These are phyloP conservation scores for Macquaria australasica DNA, from an alignment of 2,113 vertebrate species.

Conservation along the genomic window DNA sequence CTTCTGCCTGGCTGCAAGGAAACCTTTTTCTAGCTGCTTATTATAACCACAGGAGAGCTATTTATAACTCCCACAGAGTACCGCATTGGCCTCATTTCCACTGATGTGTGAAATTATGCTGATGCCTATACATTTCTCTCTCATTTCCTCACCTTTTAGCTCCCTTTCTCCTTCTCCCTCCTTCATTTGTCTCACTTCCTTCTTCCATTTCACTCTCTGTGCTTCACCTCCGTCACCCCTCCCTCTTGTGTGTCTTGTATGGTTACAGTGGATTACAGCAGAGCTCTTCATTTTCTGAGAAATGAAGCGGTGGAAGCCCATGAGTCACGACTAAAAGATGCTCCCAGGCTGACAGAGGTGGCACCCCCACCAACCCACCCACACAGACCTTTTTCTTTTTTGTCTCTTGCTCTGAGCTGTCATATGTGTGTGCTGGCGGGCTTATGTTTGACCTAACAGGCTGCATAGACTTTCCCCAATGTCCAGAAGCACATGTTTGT, in stretches of 20 bases:
- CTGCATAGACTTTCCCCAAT: conserved; percentile 24
- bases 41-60: conserved; percentile 62
- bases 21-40: conserved; percentile 33
- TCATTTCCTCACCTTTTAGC: conserved; percentile 62
- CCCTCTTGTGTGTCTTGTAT: background rate
- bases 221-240: background rate
- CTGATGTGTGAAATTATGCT: conserved; percentile 73
- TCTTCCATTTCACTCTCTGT: background rate
- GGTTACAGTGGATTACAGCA: conserved; percentile 45
- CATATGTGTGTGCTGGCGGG: conserved; percentile 16
- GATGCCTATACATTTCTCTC: conserved; percentile 65
- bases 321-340: conserved; percentile 64
- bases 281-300: conserved; percentile 40
- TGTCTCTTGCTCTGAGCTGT: background rate
- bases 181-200: conserved; percentile 26
- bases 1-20: conserved; percentile 17
- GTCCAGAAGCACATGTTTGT: conserved; percentile 11
- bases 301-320: conserved; percentile 65
- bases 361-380: conserved; percentile 12
- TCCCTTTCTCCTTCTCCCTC: background rate
- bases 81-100: conserved; percentile 75
- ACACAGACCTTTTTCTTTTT: background rate
- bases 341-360: conserved; percentile 16
- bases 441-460: conserved; percentile 9
- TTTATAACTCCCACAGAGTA: conserved; percentile 61